Base-by-base conservation (phyloP, 1,140 invertebrate species). In the Manduca sexta region DNA sequence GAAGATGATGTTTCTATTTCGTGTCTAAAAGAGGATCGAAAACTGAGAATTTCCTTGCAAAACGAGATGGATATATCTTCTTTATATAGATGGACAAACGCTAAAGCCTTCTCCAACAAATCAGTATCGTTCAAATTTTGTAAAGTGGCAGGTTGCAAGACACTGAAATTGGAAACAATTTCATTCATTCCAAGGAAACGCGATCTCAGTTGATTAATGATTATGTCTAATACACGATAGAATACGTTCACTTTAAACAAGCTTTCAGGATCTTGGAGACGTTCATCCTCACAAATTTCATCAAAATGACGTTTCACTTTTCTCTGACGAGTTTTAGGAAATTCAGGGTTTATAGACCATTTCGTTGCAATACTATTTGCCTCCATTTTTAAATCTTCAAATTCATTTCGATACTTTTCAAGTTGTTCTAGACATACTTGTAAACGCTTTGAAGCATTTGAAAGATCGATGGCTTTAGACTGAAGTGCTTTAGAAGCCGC, bases 391-490 rank as follows among this genome's bases (percentile, higher is more conserved):
- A 55, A 49, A 55, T 49, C 31, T 41, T 41, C 52, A 49, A 55
- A 49, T 49, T 55, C 42, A 41, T 55, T 18, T 49, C 42, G 52
- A 41, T 55, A 55, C 42, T 37, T 55, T 55, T 55, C 46, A 14
- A 55, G 17, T 35, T 47, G 6, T 47, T 53, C 51, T 31, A 53
- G 51, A 52, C 51, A 47, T 11, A 47, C 18, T 46, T 52, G 15
- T 18, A 52, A 47, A 47, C 14, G 41, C 6, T 57, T 52, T 52
- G 16, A 48, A 14, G 34, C 33, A 57, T 45, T 57, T 51, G 49
- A 57, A 52, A 57, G 45, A 57, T 52, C 55, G 46, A 30, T 59
- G n/a, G n/a, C n/a, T n/a, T n/a, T n/a, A n/a, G n/a, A n/a, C n/a
- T n/a, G n/a, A n/a, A n/a, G n/a, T n/a, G n/a, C n/a, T n/a, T n/a